A percentile compares a stretch with the other conserved stretches of the same genome.
Evolutionary conservation across 2,888 invertebrate genomes (phyloP).

Genomic region (Cantharis lateralis): DNA sequence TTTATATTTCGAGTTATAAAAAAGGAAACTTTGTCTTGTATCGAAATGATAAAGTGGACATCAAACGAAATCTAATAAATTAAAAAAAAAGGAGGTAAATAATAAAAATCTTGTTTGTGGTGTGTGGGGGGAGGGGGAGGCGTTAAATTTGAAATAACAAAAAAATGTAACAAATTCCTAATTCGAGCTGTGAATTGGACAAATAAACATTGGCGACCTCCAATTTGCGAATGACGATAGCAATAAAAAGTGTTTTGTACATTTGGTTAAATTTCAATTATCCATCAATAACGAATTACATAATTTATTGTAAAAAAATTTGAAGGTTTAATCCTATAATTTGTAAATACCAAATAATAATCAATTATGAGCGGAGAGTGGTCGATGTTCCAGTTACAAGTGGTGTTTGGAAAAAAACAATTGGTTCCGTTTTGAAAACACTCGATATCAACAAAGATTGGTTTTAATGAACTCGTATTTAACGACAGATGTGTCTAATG

Average conservation of each 20-base stretch:
- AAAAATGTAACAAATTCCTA: neutral
- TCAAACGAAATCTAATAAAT: neutral
- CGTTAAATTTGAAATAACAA: neutral
- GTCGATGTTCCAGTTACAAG: neutral
- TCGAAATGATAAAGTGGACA: neutral
- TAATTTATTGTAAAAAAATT: neutral
- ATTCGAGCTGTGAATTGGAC: neutral
- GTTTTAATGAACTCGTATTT: neutral
- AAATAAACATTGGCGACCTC: neutral
- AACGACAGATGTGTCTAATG: neutral
- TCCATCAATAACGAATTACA: neutral
- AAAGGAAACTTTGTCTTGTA: neutral
- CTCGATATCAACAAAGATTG: neutral
- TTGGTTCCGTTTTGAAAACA: neutral
- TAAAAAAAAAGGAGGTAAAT: neutral
- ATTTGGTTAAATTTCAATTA: neutral
- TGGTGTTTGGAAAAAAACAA: neutral
- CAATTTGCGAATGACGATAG: neutral
- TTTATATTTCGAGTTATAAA: neutral
- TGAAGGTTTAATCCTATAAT: neutral
- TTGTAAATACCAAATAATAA: neutral
- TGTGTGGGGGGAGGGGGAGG: neutral
- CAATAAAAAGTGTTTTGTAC: neutral
- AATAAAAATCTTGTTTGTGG: neutral
- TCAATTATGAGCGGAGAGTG: neutral